A percentile compares a stretch with the other conserved stretches of the same genome.
Conservation (phyloP, 23 tunicate species). For the Trididemnum miniatum region DNA sequence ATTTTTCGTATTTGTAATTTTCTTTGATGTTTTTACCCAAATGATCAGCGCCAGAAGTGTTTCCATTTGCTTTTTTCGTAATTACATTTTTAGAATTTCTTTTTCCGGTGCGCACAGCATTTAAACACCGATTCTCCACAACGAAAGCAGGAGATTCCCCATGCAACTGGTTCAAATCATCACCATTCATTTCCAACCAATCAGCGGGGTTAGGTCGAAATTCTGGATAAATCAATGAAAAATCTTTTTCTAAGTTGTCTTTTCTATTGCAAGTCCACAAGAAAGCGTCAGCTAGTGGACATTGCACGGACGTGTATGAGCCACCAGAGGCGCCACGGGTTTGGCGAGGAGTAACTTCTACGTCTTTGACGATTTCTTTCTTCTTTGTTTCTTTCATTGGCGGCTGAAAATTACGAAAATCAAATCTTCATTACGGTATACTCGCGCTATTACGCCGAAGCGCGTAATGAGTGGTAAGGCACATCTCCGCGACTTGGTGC, state of each 20-base stretch:
- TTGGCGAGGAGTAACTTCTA: background rate
- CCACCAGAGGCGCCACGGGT: background rate
- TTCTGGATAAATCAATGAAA: background rate
- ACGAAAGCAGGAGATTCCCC: constrained; percentile 34
- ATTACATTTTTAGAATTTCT: constrained; percentile 11
- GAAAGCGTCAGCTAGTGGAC: constrained; percentile 42
- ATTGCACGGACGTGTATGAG: constrained; percentile 23
- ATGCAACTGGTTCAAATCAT: background rate
- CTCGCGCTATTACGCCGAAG: no score
- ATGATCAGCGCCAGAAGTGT: background rate
- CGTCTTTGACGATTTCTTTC: constrained; percentile 2
- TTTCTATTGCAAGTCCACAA: constrained; percentile 29
- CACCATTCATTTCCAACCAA: background rate
- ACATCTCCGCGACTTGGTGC: no score
- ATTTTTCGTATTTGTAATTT: constrained; percentile 8
- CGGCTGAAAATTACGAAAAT: no score
- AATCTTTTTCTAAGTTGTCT: constrained; percentile 18
- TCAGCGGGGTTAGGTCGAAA: background rate
- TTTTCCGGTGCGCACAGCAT: constrained; percentile 8
- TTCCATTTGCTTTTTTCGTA: constrained; percentile 12
- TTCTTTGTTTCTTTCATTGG: background rate
- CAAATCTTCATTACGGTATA: no score
- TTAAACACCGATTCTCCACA: constrained; percentile 20
- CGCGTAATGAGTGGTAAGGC: no score
- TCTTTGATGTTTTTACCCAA: background rate